Conservation (phyloP, 2,888 invertebrate species). For the Cataglyphis cursor region DNA sequence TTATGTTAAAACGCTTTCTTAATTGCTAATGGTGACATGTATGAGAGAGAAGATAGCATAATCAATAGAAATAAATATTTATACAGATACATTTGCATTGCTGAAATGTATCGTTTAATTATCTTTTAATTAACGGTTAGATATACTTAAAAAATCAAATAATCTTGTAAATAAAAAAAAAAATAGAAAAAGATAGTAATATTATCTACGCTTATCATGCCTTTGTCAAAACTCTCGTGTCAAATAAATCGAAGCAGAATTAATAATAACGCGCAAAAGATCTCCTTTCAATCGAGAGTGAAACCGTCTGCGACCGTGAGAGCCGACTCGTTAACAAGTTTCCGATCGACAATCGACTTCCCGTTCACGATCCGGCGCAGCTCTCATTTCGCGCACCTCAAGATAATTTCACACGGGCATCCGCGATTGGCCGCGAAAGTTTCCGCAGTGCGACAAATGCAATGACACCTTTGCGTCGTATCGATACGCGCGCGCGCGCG, state of each 20-base stretch:
- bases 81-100: neutral
- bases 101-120: neutral
- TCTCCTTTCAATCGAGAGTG: conserved; percentile 28
- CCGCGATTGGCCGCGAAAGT: conserved; percentile 71
- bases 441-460: conserved; percentile 59
- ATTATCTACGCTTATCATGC: too few species aligned
- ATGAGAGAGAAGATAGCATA: neutral
- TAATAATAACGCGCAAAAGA: conserved; percentile 22
- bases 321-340: conserved; percentile 69
- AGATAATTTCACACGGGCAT: conserved; percentile 67
- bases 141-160: neutral
- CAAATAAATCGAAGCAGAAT: neutral
- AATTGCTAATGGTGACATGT: neutral
- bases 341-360: conserved; percentile 74
- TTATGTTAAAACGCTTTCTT: neutral
- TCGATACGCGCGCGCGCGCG: conserved; percentile 54
- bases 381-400: conserved; percentile 57
- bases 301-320: conserved; percentile 59
- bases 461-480: conserved; percentile 37
- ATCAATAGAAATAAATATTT: conserved; percentile 25
- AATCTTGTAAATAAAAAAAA: neutral
- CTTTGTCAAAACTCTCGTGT: neutral
- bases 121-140: too few species aligned
- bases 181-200: neutral
- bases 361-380: conserved; percentile 60